Evolutionary conservation across 1,140 invertebrate species (phyloP).

Genomic region (Paralvinella palmiformis): DNA sequence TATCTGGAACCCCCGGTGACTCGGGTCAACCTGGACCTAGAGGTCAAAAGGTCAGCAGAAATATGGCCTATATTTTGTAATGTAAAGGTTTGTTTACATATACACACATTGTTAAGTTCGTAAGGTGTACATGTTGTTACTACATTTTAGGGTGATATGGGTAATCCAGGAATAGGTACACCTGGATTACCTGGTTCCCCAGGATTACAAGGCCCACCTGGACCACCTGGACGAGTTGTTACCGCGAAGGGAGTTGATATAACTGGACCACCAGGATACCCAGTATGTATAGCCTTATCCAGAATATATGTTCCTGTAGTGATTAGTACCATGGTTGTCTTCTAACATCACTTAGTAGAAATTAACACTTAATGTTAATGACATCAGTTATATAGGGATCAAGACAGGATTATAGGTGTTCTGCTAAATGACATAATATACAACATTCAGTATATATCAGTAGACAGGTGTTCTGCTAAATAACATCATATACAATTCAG

Average conservation of each 20-base stretch:
- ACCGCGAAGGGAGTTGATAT: not conserved
- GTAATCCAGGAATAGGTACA: not conserved
- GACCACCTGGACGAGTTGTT: not conserved
- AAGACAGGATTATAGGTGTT: too few species aligned
- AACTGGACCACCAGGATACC: not conserved
- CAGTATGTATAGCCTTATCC: not conserved
- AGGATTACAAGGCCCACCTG: not conserved
- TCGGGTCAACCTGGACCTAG: not conserved
- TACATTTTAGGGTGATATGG: not conserved
- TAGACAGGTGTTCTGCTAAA: too few species aligned
- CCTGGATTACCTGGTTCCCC: not conserved
- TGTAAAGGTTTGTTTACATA: not conserved
- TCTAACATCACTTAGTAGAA: too few species aligned
- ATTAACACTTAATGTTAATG: too few species aligned
- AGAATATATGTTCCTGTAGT: not conserved
- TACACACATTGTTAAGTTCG: not conserved
- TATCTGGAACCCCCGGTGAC: not conserved
- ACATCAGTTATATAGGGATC: too few species aligned
- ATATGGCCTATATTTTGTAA: not conserved
- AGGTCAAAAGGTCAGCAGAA: not conserved
- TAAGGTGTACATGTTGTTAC: not conserved
- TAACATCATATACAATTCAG: too few species aligned
- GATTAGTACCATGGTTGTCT: too few species aligned
- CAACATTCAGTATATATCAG: too few species aligned
- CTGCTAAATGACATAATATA: too few species aligned